phyloP scores from a whole-genome alignment of 2,113 vertebrate species.

The Apodemus speciosus region DNA sequence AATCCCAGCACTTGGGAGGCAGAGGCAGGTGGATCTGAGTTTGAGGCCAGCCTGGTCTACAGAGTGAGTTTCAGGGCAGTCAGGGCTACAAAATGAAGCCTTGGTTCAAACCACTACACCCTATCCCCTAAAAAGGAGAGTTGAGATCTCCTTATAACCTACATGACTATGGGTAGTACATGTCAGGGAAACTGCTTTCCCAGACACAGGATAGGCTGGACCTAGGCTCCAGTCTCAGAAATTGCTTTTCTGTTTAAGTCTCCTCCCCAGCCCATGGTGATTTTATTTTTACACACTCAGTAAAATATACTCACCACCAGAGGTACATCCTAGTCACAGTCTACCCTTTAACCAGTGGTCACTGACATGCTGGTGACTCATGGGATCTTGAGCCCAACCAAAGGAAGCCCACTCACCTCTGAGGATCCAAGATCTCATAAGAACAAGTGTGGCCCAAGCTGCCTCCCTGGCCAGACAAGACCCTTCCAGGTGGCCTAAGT shows the following conservation, averaged over 20 bases:
- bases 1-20: neutral
- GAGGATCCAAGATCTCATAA: neutral
- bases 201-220: neutral
- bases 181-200: neutral
- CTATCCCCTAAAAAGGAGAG: neutral
- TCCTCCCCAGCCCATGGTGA: too few species aligned
- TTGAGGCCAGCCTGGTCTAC: neutral
- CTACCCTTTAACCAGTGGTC: neutral
- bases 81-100: neutral
- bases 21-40: neutral
- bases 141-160: neutral
- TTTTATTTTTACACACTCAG: neutral
- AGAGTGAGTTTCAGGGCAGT: neutral
- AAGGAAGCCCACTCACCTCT: neutral
- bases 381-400: accelerated
- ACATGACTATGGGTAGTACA: neutral
- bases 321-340: accelerated
- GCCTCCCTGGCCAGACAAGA: neutral
- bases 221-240: neutral
- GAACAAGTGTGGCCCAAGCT: neutral
- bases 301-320: too few species aligned
- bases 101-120: neutral
- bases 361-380: accelerated
- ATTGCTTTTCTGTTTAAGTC: accelerated
- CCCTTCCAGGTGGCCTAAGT: neutral